Base-by-base conservation (phyloP, 2,797 vertebrate genomes). In the Lacerta bilineata region DNA sequence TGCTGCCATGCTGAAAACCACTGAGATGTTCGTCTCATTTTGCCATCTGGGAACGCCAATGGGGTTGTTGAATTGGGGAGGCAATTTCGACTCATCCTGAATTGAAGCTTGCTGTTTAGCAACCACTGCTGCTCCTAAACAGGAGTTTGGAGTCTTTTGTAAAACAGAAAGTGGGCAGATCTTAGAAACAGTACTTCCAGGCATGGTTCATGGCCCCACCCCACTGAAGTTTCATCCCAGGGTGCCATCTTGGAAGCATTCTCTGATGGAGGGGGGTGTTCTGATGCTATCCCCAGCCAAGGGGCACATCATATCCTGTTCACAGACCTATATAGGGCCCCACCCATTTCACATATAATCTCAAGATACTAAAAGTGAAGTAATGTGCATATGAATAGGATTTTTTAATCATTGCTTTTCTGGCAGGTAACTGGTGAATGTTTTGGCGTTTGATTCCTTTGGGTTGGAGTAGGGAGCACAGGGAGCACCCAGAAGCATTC, bases 401-500 rank as follows among this genome's bases (percentile, higher is more conserved):
- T 71, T 83, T 78, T 10, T 33, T 33, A n/a, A 0, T 64, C 84
- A 71, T 79, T 4, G 39, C 84, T 83, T 69, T 77, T 81, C 71
- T 72, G 61, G 71, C 29, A 29, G 64, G 83, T 75, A 27, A 79
- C 17, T 29, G n/a, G 33, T 0, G 0, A 39, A 83, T 84, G 36
- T 78, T 75, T 71, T 80, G 46, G 13, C 33, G 61, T 78, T 80
- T 39, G 23, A 92, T 74, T 89, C 80, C 66, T 85, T 17, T 86
- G 33, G 27, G 8, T 6, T 50, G 43, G n/a, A 41, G 50, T 80
- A n/a, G 36, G 43, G 87, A 80, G 84, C 50, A 29, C 78, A 64
- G 75, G 39, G 76, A 88, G 43, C n/a, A 77, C 1, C 18, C 79
- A 80, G 84, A 55, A 87, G 55, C 79, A 74, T 55, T 71, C 50